A percentile compares a stretch with the other conserved stretches of the same genome.
phyloP scores from a whole-genome alignment of 1,140 invertebrate species.

The Triops longicaudatus region DNA sequence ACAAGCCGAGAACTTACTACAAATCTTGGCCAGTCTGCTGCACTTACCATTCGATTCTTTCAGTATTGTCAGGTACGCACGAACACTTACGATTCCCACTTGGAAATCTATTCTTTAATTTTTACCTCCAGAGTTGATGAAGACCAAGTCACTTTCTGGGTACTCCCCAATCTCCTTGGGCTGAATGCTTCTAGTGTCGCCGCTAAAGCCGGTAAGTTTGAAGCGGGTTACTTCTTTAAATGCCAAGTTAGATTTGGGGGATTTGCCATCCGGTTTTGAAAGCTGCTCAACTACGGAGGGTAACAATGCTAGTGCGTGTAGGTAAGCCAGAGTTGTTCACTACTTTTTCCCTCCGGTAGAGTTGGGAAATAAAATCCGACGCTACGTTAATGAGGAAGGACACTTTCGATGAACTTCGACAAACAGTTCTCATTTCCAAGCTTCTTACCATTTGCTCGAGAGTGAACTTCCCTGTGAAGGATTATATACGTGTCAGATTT shows the following conservation, averaged over 20 bases:
- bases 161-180: slow-evolving; percentile 57
- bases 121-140: slow-evolving; percentile 51
- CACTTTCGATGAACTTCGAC: not conserved
- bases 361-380: not conserved
- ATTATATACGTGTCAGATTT: not conserved
- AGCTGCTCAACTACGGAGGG: not conserved
- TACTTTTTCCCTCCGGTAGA: not conserved
- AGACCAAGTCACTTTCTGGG: slow-evolving; percentile 74
- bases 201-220: slow-evolving; percentile 54
- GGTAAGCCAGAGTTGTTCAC: not conserved
- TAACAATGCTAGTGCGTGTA: not conserved
- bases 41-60: slow-evolving; percentile 48
- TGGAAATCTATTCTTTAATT: slow-evolving; percentile 17
- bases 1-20: slow-evolving; percentile 48
- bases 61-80: slow-evolving; percentile 43
- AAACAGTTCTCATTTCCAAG: slow-evolving; percentile 2
- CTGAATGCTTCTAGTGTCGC: slow-evolving; percentile 64
- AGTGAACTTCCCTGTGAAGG: not conserved
- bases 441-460: not conserved
- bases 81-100: not conserved
- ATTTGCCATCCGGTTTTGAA: not conserved
- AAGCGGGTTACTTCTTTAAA: slow-evolving; percentile 20
- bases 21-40: slow-evolving; percentile 51
- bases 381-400: slow-evolving; percentile 11
- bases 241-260: not conserved